Conservation (phyloP, 2,888 invertebrate species). For the Caenorhabditis sp. region DNA sequence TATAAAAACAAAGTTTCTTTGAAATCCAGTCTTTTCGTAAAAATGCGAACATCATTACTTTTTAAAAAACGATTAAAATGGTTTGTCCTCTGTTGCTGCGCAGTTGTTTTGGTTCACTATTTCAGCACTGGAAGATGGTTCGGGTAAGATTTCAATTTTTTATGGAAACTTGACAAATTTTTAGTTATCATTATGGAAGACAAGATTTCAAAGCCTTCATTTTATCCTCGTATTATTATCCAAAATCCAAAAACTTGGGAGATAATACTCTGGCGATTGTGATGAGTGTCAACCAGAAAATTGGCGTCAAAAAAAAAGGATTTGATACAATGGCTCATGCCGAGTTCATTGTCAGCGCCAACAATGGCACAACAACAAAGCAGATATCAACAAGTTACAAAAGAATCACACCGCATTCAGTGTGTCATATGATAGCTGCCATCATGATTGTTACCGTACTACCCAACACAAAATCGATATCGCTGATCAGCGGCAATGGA, state of each 20-base stretch:
- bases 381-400: conserved; percentile 15
- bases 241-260: conserved; percentile 24
- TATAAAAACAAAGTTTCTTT: too few relatives aligned
- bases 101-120: too few relatives aligned
- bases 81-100: too few relatives aligned
- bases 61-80: too few relatives aligned
- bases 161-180: too few relatives aligned
- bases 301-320: neutral
- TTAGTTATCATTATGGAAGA: too few relatives aligned
- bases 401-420: conserved; percentile 43
- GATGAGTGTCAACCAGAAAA: conserved; percentile 6
- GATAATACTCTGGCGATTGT: conserved; percentile 32
- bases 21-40: too few relatives aligned
- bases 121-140: too few relatives aligned
- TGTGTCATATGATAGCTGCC: conserved; percentile 40
- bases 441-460: conserved; percentile 31
- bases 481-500: conserved; percentile 25
- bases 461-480: conserved; percentile 28
- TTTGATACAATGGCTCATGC: too few relatives aligned
- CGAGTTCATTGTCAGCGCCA: neutral
- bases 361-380: conserved; percentile 10
- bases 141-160: too few relatives aligned
- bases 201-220: conserved; percentile 24
- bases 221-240: conserved; percentile 33
- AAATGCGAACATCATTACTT: too few relatives aligned